phyloP scores from a whole-genome alignment of 2,888 invertebrate genomes.

The Nomada flava region DNA sequence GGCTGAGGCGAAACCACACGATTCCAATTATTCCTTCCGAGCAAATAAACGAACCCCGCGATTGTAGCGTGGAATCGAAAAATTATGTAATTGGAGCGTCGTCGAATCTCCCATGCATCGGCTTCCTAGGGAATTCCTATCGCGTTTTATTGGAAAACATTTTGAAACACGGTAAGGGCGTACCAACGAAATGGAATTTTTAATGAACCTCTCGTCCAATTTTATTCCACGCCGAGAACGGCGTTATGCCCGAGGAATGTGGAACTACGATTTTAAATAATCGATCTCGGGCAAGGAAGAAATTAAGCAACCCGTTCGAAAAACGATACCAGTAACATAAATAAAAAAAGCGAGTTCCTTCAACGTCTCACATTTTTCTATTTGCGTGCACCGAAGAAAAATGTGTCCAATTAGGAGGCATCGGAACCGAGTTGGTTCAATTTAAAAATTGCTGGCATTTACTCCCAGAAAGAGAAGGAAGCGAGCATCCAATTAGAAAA shows the following conservation, averaged over 20 bases:
- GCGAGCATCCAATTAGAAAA: no score
- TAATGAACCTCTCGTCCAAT: no score
- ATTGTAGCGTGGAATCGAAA: not conserved
- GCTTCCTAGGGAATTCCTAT: not conserved
- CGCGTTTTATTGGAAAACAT: not conserved
- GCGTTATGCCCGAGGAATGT: no score
- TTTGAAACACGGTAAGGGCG: not conserved
- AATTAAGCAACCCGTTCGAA: not conserved
- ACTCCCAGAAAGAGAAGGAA: no score
- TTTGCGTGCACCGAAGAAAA: no score
- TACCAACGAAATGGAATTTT: not conserved
- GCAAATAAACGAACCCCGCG: slow-evolving; percentile 27
- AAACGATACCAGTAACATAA: not conserved
- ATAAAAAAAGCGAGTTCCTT: no score
- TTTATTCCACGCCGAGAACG: no score
- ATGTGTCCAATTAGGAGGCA: no score
- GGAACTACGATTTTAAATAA: not conserved
- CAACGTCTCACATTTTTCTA: no score
- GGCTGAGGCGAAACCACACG: slow-evolving; percentile 5
- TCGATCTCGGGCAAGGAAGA: not conserved
- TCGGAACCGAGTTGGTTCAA: no score
- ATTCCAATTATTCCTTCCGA: slow-evolving; percentile 26
- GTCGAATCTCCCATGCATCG: not conserved
- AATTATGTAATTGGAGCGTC: slow-evolving; percentile 12
- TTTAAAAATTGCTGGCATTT: no score